Evolutionary conservation across 2,113 vertebrate genomes (phyloP).

Genomic region (Microtus ochrogaster): DNA sequence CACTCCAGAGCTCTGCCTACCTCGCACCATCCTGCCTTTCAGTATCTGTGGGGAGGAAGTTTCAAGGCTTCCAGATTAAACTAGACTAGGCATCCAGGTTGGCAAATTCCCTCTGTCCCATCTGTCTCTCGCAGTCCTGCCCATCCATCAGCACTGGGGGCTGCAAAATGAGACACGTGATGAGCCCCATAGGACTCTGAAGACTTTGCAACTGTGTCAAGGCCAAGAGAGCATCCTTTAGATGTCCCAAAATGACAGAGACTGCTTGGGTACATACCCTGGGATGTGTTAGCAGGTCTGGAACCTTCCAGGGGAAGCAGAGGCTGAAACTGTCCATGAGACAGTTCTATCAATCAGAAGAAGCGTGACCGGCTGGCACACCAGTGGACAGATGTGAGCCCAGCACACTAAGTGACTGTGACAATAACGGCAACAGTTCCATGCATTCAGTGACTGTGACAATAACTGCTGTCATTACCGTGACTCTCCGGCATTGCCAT

Average conservation of each 20-base stretch:
- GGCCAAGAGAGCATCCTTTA: background rate
- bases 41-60: background rate
- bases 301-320: background rate
- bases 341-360: background rate
- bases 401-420: background rate
- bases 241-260: accelerated
- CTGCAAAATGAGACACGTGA: background rate
- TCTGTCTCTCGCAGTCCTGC: background rate
- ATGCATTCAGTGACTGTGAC: background rate
- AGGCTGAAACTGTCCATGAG: background rate
- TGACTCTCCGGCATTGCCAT: background rate
- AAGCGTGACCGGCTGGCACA: no score
- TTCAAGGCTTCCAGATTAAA: background rate
- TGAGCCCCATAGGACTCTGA: background rate
- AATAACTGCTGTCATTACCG: accelerated
- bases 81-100: background rate
- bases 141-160: background rate
- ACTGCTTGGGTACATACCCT: background rate
- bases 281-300: background rate
- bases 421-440: accelerated
- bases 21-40: accelerated
- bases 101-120: background rate
- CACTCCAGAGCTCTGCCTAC: accelerated
- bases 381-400: background rate
- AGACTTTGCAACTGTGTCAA: background rate